Base-by-base conservation (phyloP, 2,888 invertebrate species). In the Zaprionus bogoriensis region DNA sequence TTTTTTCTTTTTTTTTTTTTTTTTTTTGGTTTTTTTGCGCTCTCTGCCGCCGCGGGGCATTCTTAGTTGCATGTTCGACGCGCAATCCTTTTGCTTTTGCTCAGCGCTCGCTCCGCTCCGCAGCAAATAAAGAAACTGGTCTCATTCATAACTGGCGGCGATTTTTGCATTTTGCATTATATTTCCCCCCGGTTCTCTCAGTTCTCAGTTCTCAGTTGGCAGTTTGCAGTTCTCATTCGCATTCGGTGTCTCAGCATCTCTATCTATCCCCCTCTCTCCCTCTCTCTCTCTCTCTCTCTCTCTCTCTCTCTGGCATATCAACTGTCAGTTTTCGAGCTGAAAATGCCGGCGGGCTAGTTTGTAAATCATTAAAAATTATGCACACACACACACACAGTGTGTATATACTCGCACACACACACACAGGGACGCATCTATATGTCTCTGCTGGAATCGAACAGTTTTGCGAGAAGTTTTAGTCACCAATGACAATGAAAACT, bases 311-410 rank as follows among this genome's bases (percentile, higher is more conserved):
- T 42, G 28, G 76, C 74, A 79, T 86, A 87, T 85, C 88, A 88
- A 89, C 87, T 88, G 87, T 88, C 89, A 88, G 89, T 88, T 87
- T 73, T 86, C 73, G 72, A 80, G 85, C 80, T 80, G 58, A 67
- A 71, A 76, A 28, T 51, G 76, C 82, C 74, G 46, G 44, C 67
- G 78, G 82, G 76, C 77, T 71, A 81, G 82, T 83, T 78, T 87
- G 87, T 87, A 77, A 87, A 77, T 84, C 89, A 88, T 88, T 88
- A 88, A 88, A 86, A 88, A 88, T 87, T 89, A 88, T 88, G 84
- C 88, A 84, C 86, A 87, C 82, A 87, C 72, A 74, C 73, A 69
- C 51, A 53, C 59, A 65, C 20, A 41, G 14, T 32, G 14, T 30
- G 22, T 14, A 19, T 23, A 32, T 12, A 36, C 36, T 76, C 87